These are phyloP conservation scores for Neelides folsomi DNA, from an alignment of 2,888 invertebrate species.

Conservation along the genomic window DNA sequence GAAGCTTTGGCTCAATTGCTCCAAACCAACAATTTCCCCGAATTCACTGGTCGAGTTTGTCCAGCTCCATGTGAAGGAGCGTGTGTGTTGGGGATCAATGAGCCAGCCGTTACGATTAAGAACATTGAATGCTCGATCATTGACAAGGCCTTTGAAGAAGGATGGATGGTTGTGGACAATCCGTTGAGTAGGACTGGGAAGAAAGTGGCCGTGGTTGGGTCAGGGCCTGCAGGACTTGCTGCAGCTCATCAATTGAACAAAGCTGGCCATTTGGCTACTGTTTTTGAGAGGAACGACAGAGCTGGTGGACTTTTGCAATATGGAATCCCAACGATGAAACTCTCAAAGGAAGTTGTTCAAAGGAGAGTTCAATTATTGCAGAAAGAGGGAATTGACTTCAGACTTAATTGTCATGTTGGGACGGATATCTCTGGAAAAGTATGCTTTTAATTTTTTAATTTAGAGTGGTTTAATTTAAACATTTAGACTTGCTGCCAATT, in stretches of 20 bases:
- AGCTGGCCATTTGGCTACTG: conserved; percentile 88
- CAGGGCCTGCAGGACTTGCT: conserved; percentile 86
- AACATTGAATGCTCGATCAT: conserved; percentile 98
- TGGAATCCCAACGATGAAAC: conserved; percentile 98
- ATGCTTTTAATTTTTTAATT: conserved; percentile 9
- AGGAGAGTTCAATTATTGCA: conserved; percentile 71
- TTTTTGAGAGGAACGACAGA: conserved; percentile 92
- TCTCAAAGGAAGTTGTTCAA: conserved; percentile 84
- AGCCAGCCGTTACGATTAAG: conserved; percentile 95
- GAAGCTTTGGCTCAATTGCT: conserved; percentile 82
- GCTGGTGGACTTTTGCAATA: conserved; percentile 90
- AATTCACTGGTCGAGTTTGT: conserved; percentile 84
- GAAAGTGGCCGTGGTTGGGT: conserved; percentile 78
- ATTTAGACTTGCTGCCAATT: too few relatives aligned
- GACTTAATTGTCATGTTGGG: conserved; percentile 79
- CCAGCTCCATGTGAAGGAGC: conserved; percentile 98
- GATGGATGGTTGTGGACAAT: conserved; percentile 76
- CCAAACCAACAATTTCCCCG: conserved; percentile 99
- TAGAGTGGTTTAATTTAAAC: too few relatives aligned
- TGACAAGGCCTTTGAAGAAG: conserved; percentile 91
- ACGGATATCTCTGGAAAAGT: conserved; percentile 69
- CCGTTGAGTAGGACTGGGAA: conserved; percentile 56
- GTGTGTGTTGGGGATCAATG: conserved; percentile 88
- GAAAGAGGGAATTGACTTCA: conserved; percentile 80
- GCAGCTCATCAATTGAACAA: conserved; percentile 96